phyloP scores from a whole-genome alignment of 2,888 invertebrate species.

The Acheta domesticus region DNA sequence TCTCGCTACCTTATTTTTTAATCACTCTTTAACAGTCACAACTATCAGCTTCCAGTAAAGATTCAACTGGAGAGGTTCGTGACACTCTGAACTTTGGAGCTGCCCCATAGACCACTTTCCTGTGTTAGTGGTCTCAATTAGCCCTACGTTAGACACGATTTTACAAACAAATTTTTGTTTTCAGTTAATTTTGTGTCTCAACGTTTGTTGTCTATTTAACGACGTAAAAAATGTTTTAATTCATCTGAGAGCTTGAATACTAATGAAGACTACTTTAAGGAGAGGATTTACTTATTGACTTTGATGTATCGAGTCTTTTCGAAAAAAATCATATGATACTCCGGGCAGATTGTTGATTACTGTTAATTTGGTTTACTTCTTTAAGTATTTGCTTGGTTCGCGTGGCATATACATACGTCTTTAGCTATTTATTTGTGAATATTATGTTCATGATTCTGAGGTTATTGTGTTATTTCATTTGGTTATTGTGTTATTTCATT shows the following conservation, averaged over 20 bases:
- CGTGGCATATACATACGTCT: neutral
- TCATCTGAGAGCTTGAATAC: neutral
- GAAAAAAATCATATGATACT: neutral
- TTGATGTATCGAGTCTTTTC: neutral
- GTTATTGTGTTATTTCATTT: neutral
- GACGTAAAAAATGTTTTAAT: no score
- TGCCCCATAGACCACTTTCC: no score
- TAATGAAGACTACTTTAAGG: neutral
- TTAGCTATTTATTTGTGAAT: neutral
- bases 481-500: neutral
- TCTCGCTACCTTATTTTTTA: no score
- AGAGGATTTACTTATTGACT: neutral
- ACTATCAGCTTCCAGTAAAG: no score
- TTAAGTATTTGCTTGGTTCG: neutral
- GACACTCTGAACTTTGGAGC: no score
- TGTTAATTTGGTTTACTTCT: neutral
- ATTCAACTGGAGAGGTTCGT: no score
- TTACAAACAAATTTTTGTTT: no score
- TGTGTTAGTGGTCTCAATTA: no score
- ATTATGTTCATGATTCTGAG: neutral
- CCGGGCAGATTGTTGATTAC: neutral
- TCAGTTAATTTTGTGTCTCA: no score
- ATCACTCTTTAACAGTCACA: no score
- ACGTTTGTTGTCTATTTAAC: no score
- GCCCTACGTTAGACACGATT: no score